These are phyloP conservation scores for Rhincodon typus DNA, from an alignment of 2,797 vertebrate species.

Conservation along the genomic window DNA sequence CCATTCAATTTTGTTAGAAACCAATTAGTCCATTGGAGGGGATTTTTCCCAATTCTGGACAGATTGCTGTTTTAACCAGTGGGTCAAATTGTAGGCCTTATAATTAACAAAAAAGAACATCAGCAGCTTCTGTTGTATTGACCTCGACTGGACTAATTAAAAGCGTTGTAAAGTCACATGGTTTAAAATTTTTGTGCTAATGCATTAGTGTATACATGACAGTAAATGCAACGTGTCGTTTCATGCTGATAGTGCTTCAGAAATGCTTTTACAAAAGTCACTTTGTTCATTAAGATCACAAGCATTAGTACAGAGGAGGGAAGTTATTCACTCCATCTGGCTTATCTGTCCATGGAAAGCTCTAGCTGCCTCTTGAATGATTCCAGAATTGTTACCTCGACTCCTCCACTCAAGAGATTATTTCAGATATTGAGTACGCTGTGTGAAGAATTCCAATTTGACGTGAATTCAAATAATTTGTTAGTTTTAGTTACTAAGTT, in stretches of 20 bases:
- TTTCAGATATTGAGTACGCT: neutral
- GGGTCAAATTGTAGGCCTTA: neutral
- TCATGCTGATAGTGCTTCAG: neutral
- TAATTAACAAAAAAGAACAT: conserved; percentile 24
- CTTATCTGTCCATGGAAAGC: conserved; percentile 39
- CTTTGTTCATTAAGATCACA: neutral
- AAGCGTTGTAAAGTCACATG: neutral
- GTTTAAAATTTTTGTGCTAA: neutral
- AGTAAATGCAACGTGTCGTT: neutral
- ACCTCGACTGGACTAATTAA: neutral
- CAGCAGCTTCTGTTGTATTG: conserved; percentile 38
- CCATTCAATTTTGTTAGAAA: neutral
- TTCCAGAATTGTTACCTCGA: neutral
- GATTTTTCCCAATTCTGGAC: neutral
- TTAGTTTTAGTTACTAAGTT: neutral
- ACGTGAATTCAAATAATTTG: neutral
- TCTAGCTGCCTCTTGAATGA: neutral
- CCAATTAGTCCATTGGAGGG: neutral
- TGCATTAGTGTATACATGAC: neutral
- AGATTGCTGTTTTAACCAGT: neutral
- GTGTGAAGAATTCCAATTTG: neutral
- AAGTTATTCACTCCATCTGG: conserved; percentile 52
- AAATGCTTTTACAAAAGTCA: neutral
- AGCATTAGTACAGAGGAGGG: conserved; percentile 33
- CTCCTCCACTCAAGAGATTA: neutral